Base-by-base conservation (phyloP, 2,888 invertebrate species). In the Zhengitettix transpicula region DNA sequence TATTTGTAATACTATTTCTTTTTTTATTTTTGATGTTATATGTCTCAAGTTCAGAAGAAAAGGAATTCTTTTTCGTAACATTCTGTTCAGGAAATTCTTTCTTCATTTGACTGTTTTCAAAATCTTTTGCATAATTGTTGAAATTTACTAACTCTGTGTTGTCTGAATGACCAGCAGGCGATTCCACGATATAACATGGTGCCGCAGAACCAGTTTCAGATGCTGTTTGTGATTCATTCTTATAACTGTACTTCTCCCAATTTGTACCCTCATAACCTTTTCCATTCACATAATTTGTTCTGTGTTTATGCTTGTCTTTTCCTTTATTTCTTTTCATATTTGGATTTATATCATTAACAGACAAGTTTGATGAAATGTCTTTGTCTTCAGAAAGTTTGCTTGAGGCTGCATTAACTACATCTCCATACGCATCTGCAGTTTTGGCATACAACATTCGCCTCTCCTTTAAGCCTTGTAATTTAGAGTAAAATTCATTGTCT, bases 401-500 rank as follows among this genome's bases (percentile, higher is more conserved):
- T 12, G 12, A 5, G n/a, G 1, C n/a, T 28, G 28, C 7, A 28
- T 28, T 28, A 28, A 28, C 28, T 7, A 28, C 28, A 28, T 7
- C 28, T 28, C 28, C 28, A 28, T 28, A 28, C 3, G 28, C 7
- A 7, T 28, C 28, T 28, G 28, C 28, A 5, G 28, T 5, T 28
- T 28, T 28, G 12, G 68, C 69, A 61, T 71, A 72, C 16, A 72
- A 64, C 66, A 78, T 78, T 68, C 84, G 84, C 68, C 80, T 83
- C 65, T 83, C 79, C 64, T 82, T 80, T 56, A 86, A 71, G 60
- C 77, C 78, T 70, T 84, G 82, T 57, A 89, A 70, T 44, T 84
- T 84, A 14, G 80, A 80, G 69, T 86, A 84, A 71, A 89, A 89
- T 67, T 89, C 88, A 60, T 80, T 81, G 62, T 82, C 82, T 0